Base-by-base conservation (phyloP, 2,888 invertebrate species). In the Neria commutata region DNA sequence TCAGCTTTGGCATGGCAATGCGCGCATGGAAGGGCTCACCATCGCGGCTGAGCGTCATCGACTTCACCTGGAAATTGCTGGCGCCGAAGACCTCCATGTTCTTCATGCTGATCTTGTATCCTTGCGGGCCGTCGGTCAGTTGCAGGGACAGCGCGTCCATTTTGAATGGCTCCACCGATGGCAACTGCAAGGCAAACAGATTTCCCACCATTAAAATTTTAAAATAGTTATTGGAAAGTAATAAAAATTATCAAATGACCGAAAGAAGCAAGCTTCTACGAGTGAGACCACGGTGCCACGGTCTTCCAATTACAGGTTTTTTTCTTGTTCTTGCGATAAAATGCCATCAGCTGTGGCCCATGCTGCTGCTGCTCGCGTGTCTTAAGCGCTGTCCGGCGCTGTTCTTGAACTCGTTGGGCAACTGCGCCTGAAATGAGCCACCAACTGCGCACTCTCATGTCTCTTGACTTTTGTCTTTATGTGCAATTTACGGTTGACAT, bases 21-120 rank as follows among this genome's bases (percentile, higher is more conserved):
- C 83, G 82, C 0, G 87, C 87, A 77, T 88, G 86, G 74, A 90
- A 90, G 33, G 89, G 87, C 72, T 85, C 84, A n/a, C 84, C 86
- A 62, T 86, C 84, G 66, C 85, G 84, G 63, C 85, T 84, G 56
- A 88, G 77, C 68, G 85, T 86, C 49, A 89, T 67, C 33, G 83
- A 84, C 50, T 83, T 83, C 1, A 89, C 83, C 26, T 84, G 80
- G 67, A 86, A 89, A 63, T 87, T 86, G 68, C 88, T 88, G 3
- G 89, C 87, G 5, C 89, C 89, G 65, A 81, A 85, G 2, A 88
- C 85, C 61, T 85, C 84, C 64, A 89, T 84, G 65, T 89, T 84
- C 61, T 83, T 85, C 51, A 86, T 77, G 1, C 84, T 84, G 40
- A 88, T 84, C 74, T 83, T 85, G 60, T 90, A 88, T 56, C 84